Conservation (phyloP, 2,113 vertebrate species). For the Trichomycterus rosablanca region DNA sequence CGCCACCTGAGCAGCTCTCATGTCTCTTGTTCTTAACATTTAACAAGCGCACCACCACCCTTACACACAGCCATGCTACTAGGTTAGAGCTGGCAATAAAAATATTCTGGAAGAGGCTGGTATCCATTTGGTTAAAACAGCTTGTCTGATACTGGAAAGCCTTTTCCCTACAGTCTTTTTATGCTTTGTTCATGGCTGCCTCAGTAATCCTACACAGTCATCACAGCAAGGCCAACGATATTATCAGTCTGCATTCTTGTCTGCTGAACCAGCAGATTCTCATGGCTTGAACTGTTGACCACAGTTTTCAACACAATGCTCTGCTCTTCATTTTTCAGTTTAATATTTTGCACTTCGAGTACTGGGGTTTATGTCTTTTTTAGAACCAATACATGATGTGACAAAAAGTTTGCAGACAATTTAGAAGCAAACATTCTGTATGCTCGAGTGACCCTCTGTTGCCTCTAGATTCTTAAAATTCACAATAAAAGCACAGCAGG, state of each 20-base stretch:
- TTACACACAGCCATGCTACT: background rate
- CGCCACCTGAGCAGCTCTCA: too few relatives aligned
- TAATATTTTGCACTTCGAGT: too few relatives aligned
- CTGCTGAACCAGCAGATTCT: slow-evolving; percentile 10
- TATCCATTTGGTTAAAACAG: background rate
- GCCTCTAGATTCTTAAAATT: too few relatives aligned
- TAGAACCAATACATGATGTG: too few relatives aligned
- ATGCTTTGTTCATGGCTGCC: slow-evolving; percentile 1
- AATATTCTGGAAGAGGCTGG: background rate
- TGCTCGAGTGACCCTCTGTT: too few relatives aligned
- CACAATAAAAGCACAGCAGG: too few relatives aligned
- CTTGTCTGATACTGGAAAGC: background rate
- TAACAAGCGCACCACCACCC: background rate
- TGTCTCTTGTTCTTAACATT: too few relatives aligned
- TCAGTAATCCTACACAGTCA: slow-evolving; percentile 44
- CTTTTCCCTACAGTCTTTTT: background rate
- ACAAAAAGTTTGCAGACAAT: too few relatives aligned
- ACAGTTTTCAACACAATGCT: background rate
- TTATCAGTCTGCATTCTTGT: slow-evolving; percentile 39
- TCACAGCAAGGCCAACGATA: slow-evolving; percentile 41
- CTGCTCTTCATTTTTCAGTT: background rate
- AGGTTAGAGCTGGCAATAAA: slow-evolving; percentile 1
- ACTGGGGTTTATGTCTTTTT: too few relatives aligned
- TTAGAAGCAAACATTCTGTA: too few relatives aligned
- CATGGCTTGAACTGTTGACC: background rate